Conservation (phyloP, 2,797 vertebrate genomes). For the Carapus acus region DNA sequence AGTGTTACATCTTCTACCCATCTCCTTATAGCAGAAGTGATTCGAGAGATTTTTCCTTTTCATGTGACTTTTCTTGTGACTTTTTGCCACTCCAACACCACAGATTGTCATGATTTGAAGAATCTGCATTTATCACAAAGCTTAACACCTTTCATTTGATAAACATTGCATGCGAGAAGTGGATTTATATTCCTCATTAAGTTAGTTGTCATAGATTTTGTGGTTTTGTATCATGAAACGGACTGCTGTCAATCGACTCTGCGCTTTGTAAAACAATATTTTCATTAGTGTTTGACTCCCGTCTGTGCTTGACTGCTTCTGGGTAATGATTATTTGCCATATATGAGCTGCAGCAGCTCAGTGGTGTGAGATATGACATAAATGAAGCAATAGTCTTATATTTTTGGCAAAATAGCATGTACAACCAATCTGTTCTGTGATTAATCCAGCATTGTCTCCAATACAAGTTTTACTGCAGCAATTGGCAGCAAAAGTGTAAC, state of each 20-base stretch:
- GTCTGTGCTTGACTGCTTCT: constrained; percentile 14
- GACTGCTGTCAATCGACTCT: background rate
- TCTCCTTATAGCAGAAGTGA: too few relatives aligned
- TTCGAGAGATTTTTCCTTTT: too few relatives aligned
- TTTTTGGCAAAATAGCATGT: background rate
- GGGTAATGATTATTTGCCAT: constrained; percentile 1
- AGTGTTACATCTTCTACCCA: too few relatives aligned
- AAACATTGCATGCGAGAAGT: too few relatives aligned
- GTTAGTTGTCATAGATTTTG: too few relatives aligned
- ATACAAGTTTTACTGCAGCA: constrained; percentile 4
- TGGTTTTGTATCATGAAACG: constrained; percentile 14
- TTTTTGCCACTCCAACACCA: too few relatives aligned
- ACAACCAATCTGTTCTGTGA: constrained; percentile 4
- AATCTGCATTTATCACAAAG: too few relatives aligned
- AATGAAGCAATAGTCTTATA: background rate
- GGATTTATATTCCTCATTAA: too few relatives aligned
- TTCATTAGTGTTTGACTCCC: constrained; percentile 12
- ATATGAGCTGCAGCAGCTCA: background rate
- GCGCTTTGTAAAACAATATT: constrained; percentile 1
- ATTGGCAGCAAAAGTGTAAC: constrained; percentile 16
- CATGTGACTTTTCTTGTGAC: too few relatives aligned
- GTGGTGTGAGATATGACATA: background rate
- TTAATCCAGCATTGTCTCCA: constrained; percentile 9
- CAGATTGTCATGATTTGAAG: too few relatives aligned
- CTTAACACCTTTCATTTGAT: too few relatives aligned